Evolutionary conservation across 2,113 vertebrate species (phyloP), one percentile per base, ranked within the genome.

Genomic region (Antigone vipio): DNA sequence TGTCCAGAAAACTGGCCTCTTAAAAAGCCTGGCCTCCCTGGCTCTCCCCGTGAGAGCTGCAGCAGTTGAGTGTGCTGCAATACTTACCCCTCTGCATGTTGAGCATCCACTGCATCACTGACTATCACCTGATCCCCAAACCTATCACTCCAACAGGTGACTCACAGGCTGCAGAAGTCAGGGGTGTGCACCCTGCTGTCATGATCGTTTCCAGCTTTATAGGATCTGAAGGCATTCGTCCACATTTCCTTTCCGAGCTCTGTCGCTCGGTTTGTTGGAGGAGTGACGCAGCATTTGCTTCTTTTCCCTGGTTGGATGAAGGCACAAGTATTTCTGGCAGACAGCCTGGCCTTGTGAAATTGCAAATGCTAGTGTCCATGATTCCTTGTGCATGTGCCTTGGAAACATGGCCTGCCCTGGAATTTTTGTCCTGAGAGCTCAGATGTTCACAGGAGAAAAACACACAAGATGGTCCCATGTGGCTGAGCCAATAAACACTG

Each of bases 261-360:
- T 3, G 1, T 56, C 9, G 15, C 35, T 90, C 3, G 0, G 15
- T 75, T 82, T 76, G 42, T 52, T 92, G 72, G 68, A 90, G 88
- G 59, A 89, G 40, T 87, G 83, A 91, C 53, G 49, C 47, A 75
- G 72, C 68, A 71, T 95, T 95, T 91, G 40, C 53, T 94, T 95
- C 92, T 93, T 89, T 95, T 93, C 73, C 15, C 52, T 78, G 79
- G 73, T 6, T 95, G 79, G 91, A 91, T 94, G 73, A 91, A 94
- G 35, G 83, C 71, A 56, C 30, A 91, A 94, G 21, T 90, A 94
- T 89, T 90, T 91, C 92, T 96, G 92, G 95, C 85, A 93, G 73
- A 29, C 34, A 87, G 64, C n/a, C 75, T 86, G n/a, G 50, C 14
- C 72, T 86, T 86, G 68, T 92, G 93, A 90, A 86, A 81, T 47